Base-by-base conservation (phyloP, 1,140 invertebrate species). In the Caerostris darwini region DNA sequence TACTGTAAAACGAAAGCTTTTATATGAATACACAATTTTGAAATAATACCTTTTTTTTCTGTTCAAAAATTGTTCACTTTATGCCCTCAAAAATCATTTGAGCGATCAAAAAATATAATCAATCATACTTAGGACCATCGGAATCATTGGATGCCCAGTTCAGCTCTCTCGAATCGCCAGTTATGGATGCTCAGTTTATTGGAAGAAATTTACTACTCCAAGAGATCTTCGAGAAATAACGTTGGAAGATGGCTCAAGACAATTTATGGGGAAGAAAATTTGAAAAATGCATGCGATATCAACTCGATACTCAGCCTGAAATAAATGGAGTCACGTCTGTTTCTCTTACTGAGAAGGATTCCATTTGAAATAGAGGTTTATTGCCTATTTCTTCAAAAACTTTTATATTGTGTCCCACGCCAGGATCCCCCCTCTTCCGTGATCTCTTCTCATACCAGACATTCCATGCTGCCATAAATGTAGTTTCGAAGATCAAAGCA, bases 261-360 rank as follows among this genome's bases (percentile, higher is more conserved):
- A 58, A 54, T 89, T 89, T 89, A 89, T 89, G 87, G 61, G n/a
- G 64, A 89, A 89, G 87, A 89, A 77, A 90, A 81, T 58, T 90
- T 57, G 54, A 81, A 57, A 81, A 90, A 90, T 58, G 54, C 57
- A 77, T 81, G 71, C 56, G 50, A 77, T 69, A 57, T 90, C 14
- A 59, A 8, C 53, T 81, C 17, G 14, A 54, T 59, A 58, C 71
- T 77, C 34, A 81, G 81, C 81, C 81, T 58, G 64, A 81, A 90
- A 90, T 90, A 90, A 90, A 90, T 90, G 89, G 69, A 67, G 69
- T 90, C 89, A 90, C 89, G 89, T 90, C 17, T 5, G 10, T 50
- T 10, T 14, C 14, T 81, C 56, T 81, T 81, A 77, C 57, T 19
- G 19, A 34, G 53, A 59, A 34, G 50, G 64, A 89, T 69, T 54